Conservation (phyloP, 2,888 invertebrate genomes). For the Zelleria hepariella region DNA sequence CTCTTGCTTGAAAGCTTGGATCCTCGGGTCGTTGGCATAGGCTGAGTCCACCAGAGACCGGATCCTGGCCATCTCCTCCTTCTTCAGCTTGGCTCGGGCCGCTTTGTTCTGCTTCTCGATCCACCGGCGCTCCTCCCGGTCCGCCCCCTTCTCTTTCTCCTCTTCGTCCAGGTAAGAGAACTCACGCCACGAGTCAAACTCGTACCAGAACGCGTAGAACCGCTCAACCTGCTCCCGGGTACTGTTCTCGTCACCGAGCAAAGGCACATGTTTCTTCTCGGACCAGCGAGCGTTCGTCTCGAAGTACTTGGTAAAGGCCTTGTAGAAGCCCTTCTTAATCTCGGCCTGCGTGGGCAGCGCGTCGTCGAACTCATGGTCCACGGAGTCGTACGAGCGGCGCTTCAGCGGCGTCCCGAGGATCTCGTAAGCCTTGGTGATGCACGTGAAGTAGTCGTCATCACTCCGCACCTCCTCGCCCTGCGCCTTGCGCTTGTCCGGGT, state of each 20-base stretch:
- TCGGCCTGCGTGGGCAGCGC: slow-evolving; percentile 82
- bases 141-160: slow-evolving; percentile 97
- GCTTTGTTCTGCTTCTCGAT: slow-evolving; percentile 99
- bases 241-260: slow-evolving; percentile 82
- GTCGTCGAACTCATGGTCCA: slow-evolving; percentile 96
- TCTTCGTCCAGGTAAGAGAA: slow-evolving; percentile 99
- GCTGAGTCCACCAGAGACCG: slow-evolving; percentile 93
- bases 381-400: slow-evolving; percentile 94
- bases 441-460: slow-evolving; percentile 98
- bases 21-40: slow-evolving; percentile 94
- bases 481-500: slow-evolving; percentile 97
- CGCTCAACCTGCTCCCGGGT: slow-evolving; percentile 87
- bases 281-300: slow-evolving; percentile 92
- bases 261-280: slow-evolving; percentile 86
- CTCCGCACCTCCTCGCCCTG: slow-evolving; percentile 88
- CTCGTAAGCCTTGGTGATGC: slow-evolving; percentile 98
- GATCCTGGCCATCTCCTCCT: slow-evolving; percentile 96
- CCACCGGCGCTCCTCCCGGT: slow-evolving; percentile 96
- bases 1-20: slow-evolving; percentile 92
- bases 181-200: slow-evolving; percentile 99
- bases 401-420: slow-evolving; percentile 84
- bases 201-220: slow-evolving; percentile 99
- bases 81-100: slow-evolving; percentile 92
- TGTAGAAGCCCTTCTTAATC: slow-evolving; percentile 83
- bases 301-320: slow-evolving; percentile 77